Evolutionary conservation across 2,113 vertebrate species (phyloP), one percentile per base, ranked within the genome.

Genomic region (Coregonus clupeaformis): DNA sequence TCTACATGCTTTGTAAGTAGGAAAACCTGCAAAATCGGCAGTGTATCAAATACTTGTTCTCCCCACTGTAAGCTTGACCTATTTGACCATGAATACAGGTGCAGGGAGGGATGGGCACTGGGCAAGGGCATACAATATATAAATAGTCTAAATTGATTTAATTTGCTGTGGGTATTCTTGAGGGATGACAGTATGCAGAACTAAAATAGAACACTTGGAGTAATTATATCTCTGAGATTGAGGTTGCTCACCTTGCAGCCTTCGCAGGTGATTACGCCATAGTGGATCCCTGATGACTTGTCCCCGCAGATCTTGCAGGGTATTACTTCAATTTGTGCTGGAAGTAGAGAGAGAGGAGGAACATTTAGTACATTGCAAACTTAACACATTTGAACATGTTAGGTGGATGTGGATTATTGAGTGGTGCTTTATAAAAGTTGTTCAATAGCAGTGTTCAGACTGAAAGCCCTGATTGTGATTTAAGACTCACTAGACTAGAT

Each of bases 271-370:
- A 97, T 97, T 64, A 97, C 96, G 0, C 96, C 96, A 57, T 97
- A 97, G 89, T 97, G 96, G 77, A 97, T 97, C 72, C 96, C 96
- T 0, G 96, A 97, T 36, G 96, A 97, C 68, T 97, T 97, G 88
- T 97, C 96, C 64, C 96, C 96, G 45, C 96, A 97, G 87, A 97
- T 97, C 91, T 97, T 97, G 89, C 96, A 97, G 0, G 96, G 96
- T 77, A 97, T 97, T 3, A 97, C 96, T 79, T 97, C 95, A 7
- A 97, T 97, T 94, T 97, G 96, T 89, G 96, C 96, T 97, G 45
- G 52, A 62, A 0, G 6, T 1, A 69, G 71, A 0, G n/a, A 5
- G 30, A 47, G 5, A 32, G 36, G 36, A 42, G 77, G 11, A 74
- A 30, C 14, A 65, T 75, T 80, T 22, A 30, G 27, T 25, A 49